phyloP scores from a whole-genome alignment of 2,797 vertebrate genomes.

The Acanthopagrus latus region DNA sequence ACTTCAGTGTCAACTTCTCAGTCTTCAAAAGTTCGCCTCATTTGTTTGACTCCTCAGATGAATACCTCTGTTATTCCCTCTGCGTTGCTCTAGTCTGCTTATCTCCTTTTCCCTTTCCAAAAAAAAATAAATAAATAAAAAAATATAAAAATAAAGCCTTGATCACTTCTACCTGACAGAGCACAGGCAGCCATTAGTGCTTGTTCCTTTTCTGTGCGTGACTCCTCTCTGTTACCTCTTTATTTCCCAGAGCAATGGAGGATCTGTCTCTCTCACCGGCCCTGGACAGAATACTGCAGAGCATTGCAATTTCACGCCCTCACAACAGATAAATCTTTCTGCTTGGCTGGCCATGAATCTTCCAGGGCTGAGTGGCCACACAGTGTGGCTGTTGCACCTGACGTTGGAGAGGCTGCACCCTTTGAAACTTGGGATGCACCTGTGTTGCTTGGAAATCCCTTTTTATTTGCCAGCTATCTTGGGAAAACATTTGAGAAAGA shows the following conservation, averaged over 20 bases:
- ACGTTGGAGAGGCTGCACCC: conserved; percentile 39
- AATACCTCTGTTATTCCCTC: conserved; percentile 30
- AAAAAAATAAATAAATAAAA: not conserved
- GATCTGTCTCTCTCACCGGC: conserved; percentile 56
- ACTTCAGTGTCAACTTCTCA: conserved; percentile 38
- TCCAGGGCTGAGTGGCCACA: conserved; percentile 59
- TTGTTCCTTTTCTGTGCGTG: conserved; percentile 23
- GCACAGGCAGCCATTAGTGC: conserved; percentile 49
- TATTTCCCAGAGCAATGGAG: conserved; percentile 55
- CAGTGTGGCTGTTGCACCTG: conserved; percentile 65
- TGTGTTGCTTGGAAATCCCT: conserved; percentile 6
- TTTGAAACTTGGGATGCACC: conserved; percentile 49
- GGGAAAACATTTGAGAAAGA: conserved; percentile 5
- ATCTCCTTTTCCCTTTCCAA: conserved; percentile 27
- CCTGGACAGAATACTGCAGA: conserved; percentile 68
- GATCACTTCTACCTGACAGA: conserved; percentile 61
- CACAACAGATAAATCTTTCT: conserved; percentile 75
- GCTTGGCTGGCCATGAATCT: conserved; percentile 70
- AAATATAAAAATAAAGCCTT: conserved; percentile 21
- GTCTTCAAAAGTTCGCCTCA: conserved; percentile 44
- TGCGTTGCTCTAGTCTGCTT: conserved; percentile 37
- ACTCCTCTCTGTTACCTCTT: conserved; percentile 54
- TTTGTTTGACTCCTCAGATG: conserved; percentile 40
- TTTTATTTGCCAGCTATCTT: conserved; percentile 2
- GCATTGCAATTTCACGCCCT: conserved; percentile 72